phyloP scores from a whole-genome alignment of 1,140 invertebrate genomes.

The Drosophila novamexicana region DNA sequence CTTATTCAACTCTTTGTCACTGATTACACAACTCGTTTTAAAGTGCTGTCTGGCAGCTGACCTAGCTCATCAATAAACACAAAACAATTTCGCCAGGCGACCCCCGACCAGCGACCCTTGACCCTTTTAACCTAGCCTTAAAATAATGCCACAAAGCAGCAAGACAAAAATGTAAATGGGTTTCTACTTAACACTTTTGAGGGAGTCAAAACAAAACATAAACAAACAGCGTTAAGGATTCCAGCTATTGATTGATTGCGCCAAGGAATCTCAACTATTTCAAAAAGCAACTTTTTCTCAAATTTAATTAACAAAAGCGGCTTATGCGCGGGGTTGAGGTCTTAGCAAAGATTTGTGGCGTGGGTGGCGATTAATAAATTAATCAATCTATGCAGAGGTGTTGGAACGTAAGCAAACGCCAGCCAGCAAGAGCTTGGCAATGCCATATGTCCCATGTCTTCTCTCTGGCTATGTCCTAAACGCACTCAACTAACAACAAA shows the following conservation, averaged over 20 bases:
- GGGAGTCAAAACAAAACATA: conserved; percentile 27
- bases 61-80: conserved; percentile 56
- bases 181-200: conserved; percentile 48
- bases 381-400: conserved; percentile 60
- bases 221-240: conserved; percentile 25
- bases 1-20: conserved; percentile 35
- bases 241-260: conserved; percentile 64
- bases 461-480: conserved; percentile 2
- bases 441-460: not conserved
- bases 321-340: conserved; percentile 33
- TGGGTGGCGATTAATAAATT: conserved; percentile 65
- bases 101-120: conserved; percentile 12
- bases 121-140: conserved; percentile 37
- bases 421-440: conserved; percentile 40
- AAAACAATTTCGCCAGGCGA: not conserved
- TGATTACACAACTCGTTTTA: conserved; percentile 41
- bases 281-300: conserved; percentile 23
- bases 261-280: conserved; percentile 17
- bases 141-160: conserved; percentile 21
- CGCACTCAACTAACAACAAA: conserved; percentile 70
- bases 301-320: conserved; percentile 81
- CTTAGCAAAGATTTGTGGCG: conserved; percentile 18
- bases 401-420: conserved; percentile 18
- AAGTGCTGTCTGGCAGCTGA: conserved; percentile 35
- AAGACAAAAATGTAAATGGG: conserved; percentile 59